Evolutionary conservation across 1,140 invertebrate genomes (phyloP), one percentile per base, ranked within the genome.

Genomic region (Drosophila gunungcola): DNA sequence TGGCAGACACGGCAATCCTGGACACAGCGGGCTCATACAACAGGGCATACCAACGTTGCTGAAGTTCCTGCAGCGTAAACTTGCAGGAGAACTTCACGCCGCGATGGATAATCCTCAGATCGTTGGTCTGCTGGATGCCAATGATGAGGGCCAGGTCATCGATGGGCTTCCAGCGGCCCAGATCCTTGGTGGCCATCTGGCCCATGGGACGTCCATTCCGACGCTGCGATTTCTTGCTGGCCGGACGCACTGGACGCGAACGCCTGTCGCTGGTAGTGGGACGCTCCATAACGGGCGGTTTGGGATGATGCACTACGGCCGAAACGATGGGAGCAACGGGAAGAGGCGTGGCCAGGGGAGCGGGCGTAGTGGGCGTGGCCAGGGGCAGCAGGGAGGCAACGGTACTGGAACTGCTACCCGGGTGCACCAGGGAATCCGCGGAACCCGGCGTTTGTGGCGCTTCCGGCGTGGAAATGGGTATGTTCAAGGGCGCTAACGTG

Each of bases 21-120:
- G 96, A 97, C 39, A 97, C 95, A 43, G 96, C 95, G 45, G 97
- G 96, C 93, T 99, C 98, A 92, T 99, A 99, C 2, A 99, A 93
- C 48, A 99, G 91, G 9, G 97, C 96, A 93, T 98, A 98, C 98
- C 98, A 99, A 61, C 98, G 95, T 65, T 98, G 97, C 89, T 99
- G 97, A 29, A 99, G 95, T 92, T 99, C 98, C 92, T 97, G 96
- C 11, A 99, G 92, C 0, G 97, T 98, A 91, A 99, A 99, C 72
- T 97, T 95, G 91, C 98, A 98, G 0, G 98, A 98, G 93, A 99
- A 99, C 92, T 98, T 99, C 3, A 98, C 96, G 25, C 98, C 97
- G 73, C 96, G 93, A 91, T 99, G 97, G 6, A 99, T 98, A 82
- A 95, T 95, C 38, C 95, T 94, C 39, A 98, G 92, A 92, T 98